phyloP scores from a whole-genome alignment of 1,140 invertebrate species.

The Drosophila nikananu region DNA sequence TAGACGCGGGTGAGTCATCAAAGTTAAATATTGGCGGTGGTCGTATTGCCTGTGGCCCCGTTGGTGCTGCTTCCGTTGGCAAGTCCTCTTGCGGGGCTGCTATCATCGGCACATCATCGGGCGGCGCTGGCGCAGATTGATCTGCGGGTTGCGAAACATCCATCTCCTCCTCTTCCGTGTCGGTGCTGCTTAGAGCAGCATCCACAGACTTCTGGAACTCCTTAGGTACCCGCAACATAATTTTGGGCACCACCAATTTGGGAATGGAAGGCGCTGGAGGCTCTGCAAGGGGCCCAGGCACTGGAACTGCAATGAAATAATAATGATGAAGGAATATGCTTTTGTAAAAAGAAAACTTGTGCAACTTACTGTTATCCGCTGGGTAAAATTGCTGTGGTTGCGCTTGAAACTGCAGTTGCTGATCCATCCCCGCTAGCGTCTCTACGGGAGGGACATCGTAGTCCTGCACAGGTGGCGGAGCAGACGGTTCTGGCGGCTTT shows the following conservation, averaged over 20 bases:
- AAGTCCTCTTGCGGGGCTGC: background rate
- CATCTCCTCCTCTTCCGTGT: conserved; percentile 68
- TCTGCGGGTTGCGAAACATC: conserved; percentile 24
- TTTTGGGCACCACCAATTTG: conserved; percentile 86
- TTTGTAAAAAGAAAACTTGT: background rate
- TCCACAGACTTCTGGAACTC: conserved; percentile 83
- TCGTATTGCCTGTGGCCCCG: background rate
- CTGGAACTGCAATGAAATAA: conserved; percentile 53
- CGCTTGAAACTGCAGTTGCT: conserved; percentile 9
- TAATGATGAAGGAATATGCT: background rate
- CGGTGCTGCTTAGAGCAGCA: conserved; percentile 76
- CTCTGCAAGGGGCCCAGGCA: conserved; percentile 12
- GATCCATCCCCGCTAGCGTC: background rate
- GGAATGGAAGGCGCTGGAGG: conserved; percentile 32
- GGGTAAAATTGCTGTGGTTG: conserved; percentile 1
- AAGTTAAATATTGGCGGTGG: background rate
- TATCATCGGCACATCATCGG: background rate
- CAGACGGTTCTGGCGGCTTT: conserved; percentile 8
- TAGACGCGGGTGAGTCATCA: conserved; percentile 50
- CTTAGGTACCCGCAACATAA: conserved; percentile 86
- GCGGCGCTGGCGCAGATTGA: conserved; percentile 10
- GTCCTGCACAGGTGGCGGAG: conserved; percentile 11
- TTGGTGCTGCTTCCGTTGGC: background rate
- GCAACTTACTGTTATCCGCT: conserved; percentile 40
- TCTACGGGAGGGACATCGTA: background rate